Conservation (phyloP, 2,888 invertebrate species). For the Auanema freiburgensis region DNA sequence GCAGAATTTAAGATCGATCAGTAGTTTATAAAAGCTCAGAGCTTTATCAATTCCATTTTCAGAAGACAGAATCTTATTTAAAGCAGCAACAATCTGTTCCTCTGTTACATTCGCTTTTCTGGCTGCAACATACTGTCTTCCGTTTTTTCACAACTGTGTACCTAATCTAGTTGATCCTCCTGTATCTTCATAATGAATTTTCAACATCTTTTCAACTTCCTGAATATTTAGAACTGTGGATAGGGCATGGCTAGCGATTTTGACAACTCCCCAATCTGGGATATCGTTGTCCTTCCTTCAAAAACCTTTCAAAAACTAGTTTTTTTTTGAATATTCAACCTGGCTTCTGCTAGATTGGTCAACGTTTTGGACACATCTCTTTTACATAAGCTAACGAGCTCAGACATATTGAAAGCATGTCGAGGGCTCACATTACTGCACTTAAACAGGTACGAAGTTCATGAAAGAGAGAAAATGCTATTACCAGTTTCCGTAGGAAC, state of each 20-base stretch:
- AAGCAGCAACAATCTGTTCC: background rate
- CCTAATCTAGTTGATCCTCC: slow-evolving; percentile 1
- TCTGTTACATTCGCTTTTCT: background rate
- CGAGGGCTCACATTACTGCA: no score
- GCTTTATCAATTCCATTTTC: background rate
- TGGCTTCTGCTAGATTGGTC: no score
- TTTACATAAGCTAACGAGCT: no score
- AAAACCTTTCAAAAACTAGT: background rate
- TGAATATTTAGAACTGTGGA: background rate
- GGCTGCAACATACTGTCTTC: slow-evolving; percentile 1
- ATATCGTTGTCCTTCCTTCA: background rate
- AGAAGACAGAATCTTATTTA: background rate
- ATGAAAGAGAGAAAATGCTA: no score
- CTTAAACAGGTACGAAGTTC: no score
- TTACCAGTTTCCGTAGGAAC: no score
- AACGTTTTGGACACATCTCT: no score
- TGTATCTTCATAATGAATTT: background rate
- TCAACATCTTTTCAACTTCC: background rate
- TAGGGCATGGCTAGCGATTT: background rate
- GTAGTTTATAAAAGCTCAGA: background rate
- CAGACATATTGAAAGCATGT: no score
- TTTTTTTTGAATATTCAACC: background rate
- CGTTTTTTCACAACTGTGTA: slow-evolving; percentile 4
- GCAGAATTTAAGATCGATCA: background rate
- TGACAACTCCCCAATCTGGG: background rate